Evolutionary conservation across 2,888 invertebrate genomes (phyloP).

Genomic region (Epistrophella euchroma): DNA sequence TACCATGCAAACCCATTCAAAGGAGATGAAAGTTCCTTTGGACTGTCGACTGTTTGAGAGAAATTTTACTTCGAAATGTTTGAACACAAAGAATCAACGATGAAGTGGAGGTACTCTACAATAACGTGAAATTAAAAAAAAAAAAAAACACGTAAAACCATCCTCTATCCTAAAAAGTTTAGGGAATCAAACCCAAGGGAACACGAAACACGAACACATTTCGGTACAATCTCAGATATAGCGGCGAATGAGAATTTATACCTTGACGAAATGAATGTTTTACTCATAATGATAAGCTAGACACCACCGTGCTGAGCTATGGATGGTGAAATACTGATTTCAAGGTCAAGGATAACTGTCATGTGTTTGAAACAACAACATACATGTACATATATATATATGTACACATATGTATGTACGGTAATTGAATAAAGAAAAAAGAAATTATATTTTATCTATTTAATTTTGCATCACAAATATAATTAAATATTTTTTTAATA

Average conservation of each 20-base stretch:
- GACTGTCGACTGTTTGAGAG: background rate
- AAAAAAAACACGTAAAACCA: background rate
- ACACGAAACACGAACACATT: background rate
- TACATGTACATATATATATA: no score
- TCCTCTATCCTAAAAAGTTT: background rate
- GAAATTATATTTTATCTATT: no score
- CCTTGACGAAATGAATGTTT: no score
- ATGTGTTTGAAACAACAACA: background rate
- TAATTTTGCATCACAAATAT: background rate
- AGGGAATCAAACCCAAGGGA: background rate
- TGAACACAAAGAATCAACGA: constrained; percentile 4
- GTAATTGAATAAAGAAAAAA: background rate
- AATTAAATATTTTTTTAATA: background rate
- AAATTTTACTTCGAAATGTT: background rate
- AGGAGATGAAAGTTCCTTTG: background rate
- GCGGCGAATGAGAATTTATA: no score
- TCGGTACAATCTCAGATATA: background rate
- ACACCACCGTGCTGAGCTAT: background rate
- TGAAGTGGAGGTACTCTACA: background rate
- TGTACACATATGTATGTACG: no score
- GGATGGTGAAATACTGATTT: background rate
- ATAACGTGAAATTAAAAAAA: background rate
- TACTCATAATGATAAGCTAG: background rate
- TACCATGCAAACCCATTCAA: background rate
- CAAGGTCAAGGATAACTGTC: background rate